phyloP scores from a whole-genome alignment of 2,888 invertebrate species.

The Incurvaria masculella region DNA sequence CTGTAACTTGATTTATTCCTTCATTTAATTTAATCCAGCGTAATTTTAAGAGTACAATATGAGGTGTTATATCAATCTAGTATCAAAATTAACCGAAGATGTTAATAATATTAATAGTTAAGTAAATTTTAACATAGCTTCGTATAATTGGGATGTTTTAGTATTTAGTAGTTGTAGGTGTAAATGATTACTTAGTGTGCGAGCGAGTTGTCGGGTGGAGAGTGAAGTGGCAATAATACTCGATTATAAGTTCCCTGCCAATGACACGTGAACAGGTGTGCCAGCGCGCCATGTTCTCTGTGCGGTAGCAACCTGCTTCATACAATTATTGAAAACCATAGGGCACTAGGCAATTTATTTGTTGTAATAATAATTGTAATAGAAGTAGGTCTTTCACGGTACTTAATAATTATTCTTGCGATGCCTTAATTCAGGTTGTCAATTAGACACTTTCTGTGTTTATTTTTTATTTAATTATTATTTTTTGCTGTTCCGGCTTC shows the following conservation, averaged over 20 bases:
- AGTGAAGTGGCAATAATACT: constrained; percentile 53
- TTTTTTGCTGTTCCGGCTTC: constrained; percentile 53
- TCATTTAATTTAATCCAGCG: constrained; percentile 47
- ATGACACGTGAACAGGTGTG: not conserved
- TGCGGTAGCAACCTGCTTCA: not conserved
- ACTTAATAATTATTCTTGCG: constrained; percentile 60
- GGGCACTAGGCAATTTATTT: constrained; percentile 47
- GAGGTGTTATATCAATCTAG: constrained; percentile 57
- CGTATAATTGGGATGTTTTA: constrained; percentile 58
- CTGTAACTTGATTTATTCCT: constrained; percentile 43
- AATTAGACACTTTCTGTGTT: constrained; percentile 54
- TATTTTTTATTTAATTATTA: constrained; percentile 46
- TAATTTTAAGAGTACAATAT: constrained; percentile 60
- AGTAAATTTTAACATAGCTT: constrained; percentile 56
- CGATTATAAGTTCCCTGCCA: constrained; percentile 27
- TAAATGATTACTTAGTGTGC: constrained; percentile 21
- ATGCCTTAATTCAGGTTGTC: constrained; percentile 61
- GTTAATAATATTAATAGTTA: constrained; percentile 56
- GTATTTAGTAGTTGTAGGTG: constrained; percentile 51
- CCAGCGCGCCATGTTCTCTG: too few species aligned
- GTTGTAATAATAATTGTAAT: constrained; percentile 54
- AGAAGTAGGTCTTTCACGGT: constrained; percentile 57
- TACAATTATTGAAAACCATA: constrained; percentile 21
- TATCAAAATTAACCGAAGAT: constrained; percentile 60
- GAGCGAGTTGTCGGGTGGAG: constrained; percentile 42